Percentiles rank a stretch among this genome's conserved stretches.
Evolutionary conservation across 2,888 invertebrate genomes (phyloP).

Genomic region (Diarsia dahlii): DNA sequence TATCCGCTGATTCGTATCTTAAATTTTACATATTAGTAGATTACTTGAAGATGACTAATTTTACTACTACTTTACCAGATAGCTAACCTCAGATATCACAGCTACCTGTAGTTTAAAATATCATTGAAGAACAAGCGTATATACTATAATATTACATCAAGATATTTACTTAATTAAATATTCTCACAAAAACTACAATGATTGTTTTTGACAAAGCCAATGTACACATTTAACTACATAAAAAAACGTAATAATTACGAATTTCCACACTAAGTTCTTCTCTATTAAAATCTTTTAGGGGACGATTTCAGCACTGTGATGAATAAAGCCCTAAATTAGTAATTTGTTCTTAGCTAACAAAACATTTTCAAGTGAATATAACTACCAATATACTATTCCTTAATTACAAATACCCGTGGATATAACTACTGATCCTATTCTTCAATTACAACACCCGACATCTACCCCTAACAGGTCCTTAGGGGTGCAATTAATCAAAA

Average conservation of each 20-base stretch:
- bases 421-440: neutral
- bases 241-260: too few species aligned
- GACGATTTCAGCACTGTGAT: neutral
- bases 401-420: too few species aligned
- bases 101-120: neutral
- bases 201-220: too few species aligned
- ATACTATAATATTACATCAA: neutral
- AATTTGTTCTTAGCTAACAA: neutral
- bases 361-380: neutral
- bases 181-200: neutral
- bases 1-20: constrained; percentile 12
- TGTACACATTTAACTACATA: too few species aligned
- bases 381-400: too few species aligned
- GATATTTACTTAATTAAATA: neutral
- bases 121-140: neutral
- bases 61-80: too few species aligned
- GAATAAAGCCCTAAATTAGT: neutral
- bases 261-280: neutral
- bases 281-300: neutral
- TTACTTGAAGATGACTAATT: neutral
- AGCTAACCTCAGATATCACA: too few species aligned
- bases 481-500: constrained; percentile 58
- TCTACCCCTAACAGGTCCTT: constrained; percentile 13
- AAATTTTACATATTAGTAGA: neutral
- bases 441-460: neutral